Base-by-base conservation (phyloP, 1,140 invertebrate genomes). In the Bombyx mandarina region DNA sequence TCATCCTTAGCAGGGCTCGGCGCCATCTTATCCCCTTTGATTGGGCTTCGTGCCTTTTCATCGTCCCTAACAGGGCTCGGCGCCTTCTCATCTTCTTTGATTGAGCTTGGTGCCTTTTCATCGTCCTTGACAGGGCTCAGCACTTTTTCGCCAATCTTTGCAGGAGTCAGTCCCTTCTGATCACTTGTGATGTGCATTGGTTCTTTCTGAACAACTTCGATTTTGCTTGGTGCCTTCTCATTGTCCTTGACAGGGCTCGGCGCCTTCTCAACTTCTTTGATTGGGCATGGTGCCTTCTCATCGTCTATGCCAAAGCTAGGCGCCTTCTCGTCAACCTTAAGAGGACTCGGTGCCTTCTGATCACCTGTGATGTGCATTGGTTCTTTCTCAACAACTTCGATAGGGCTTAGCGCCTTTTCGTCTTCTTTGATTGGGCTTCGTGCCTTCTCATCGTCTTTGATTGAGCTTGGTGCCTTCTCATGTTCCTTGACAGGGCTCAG, bases 361-460 rank as follows among this genome's bases (percentile, higher is more conserved):
- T 10, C 1, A 12, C 12, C 49, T 12, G 3, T 0, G 12, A 18
- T 18, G 12, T 18, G 12, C 12, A 18, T 18, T 45, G 50, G 45
- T 45, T 18, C 64, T 57, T 57, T 80, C 79, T 65, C 73, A 70
- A 75, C 12, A 57, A 77, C 82, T 43, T 85, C 57, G 48, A 18
- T 80, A 75, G 22, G 76, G 65, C 7, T 83, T 75, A 72, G 80
- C 82, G 74, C 84, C 79, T 67, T 87, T 81, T 52, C 84, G 59
- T 62, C 77, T 18, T 54, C 56, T 54, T 35, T 51, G n/a, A 10
- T 22, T 7, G 26, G 44, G 44, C 12, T 54, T 26, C 1, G 45
- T 9, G 22, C 10, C 12, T 45, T 35, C 18, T 49, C 49, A 54
- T 54, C 18, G 8, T 62, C 60, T 44, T 50, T 18, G 1, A 50